Conservation (phyloP, 2,113 vertebrate genomes). For the Procapra przewalskii region DNA sequence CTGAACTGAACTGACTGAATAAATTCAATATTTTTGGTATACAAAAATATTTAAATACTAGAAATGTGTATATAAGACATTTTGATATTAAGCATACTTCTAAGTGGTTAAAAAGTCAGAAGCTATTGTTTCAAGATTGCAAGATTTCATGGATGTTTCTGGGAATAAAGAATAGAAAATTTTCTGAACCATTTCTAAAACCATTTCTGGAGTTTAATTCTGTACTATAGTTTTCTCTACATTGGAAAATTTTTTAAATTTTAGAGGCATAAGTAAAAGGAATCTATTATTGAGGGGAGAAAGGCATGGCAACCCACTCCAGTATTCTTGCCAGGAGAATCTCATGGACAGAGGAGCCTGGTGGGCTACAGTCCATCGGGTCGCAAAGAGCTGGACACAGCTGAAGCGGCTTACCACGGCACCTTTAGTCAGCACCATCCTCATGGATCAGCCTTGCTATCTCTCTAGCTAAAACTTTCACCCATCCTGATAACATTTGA, state of each 20-base stretch:
- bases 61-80: not conserved
- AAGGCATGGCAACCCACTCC: not conserved
- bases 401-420: accelerated
- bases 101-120: not conserved
- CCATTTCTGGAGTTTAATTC: not conserved
- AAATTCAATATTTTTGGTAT: not conserved
- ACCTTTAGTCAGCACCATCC: not conserved
- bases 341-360: not conserved
- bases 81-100: not conserved
- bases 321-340: not conserved
- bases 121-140: not conserved
- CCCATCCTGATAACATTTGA: not conserved
- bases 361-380: not conserved
- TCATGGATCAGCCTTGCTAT: not conserved
- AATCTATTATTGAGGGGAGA: not conserved
- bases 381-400: not conserved
- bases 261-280: not conserved
- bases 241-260: not conserved
- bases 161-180: not conserved
- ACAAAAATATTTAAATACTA: not conserved
- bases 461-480: not conserved
- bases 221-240: not conserved
- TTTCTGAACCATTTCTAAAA: not conserved
- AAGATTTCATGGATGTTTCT: not conserved
- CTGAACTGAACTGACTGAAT: not conserved